Evolutionary conservation across 2,113 vertebrate species (phyloP), one percentile per base, ranked within the genome.

Genomic region (Lanius collurio): DNA sequence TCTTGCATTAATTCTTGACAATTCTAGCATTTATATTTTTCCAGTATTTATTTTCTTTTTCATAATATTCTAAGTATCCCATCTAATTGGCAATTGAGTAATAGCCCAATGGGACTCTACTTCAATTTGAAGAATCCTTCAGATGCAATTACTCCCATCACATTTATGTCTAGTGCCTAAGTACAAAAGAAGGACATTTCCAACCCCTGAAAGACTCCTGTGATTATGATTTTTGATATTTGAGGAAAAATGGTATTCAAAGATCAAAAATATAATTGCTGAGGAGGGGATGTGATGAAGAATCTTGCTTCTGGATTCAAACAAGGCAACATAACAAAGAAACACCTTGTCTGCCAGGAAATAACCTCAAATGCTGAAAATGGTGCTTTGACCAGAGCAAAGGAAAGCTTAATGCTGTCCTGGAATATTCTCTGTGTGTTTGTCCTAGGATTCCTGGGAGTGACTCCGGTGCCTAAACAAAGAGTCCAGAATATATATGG

Each of bases 31-130:
- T 67, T 83, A 14, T 20, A 18, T 49, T 84, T 93, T 49, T 77
- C 21, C 21, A 57, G 20, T 13, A 37, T 81, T 83, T 22, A 8
- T 71, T 84, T 73, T 82, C 24, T 35, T 69, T 35, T 52, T 24
- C 20, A 15, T 39, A 49, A 39, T 70, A 83, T 46, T 89, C 21
- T 35, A 65, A n/a, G 23, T 65, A 65, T 33, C 6, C 7, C 1
- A 0, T 24, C 30, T 84, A 37, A 59, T 4, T 16, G 3, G 5
- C 2, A 4, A 62, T n/a, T 0, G 0, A 21, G 26, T 53, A 92
- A 26, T 15, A 80, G 9, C 28, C 37, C 41, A 76, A 47, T 30
- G 35, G 26, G 41, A 57, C 14, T 49, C 10, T 68, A 28, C 5
- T 92, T 85, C 73, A 59, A 42, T 78, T 91, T 71, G 73, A 88